Percentiles rank a stretch among this genome's conserved stretches.
These are phyloP conservation scores for Caenorhabditis brenneri DNA, from an alignment of 1,140 invertebrate genomes.

Conservation along the genomic window DNA sequence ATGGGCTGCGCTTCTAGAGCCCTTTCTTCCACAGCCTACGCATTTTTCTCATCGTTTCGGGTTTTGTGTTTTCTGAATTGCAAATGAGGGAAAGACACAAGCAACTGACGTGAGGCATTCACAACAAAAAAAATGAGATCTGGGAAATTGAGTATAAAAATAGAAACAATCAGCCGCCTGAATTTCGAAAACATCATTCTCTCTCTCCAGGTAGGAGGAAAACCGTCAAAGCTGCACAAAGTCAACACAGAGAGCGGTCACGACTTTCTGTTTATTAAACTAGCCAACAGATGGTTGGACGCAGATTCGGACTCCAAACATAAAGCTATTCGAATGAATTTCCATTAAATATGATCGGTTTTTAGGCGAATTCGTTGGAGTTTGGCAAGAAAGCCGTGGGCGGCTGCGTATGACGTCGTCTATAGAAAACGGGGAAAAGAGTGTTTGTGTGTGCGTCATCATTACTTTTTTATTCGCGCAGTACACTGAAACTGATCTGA, in stretches of 20 bases:
- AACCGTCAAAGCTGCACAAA: slow-evolving; percentile 36
- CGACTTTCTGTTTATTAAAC: slow-evolving; percentile 41
- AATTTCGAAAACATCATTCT: slow-evolving; percentile 20
- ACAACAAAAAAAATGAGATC: background rate
- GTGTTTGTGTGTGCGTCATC: background rate
- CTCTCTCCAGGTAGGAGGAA: slow-evolving; percentile 23
- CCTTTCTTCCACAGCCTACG: background rate
- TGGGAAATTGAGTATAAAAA: background rate
- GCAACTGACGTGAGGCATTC: background rate
- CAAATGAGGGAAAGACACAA: background rate
- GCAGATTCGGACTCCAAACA: no score
- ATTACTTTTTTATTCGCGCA: background rate
- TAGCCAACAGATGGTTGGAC: background rate
- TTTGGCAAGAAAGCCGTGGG: background rate
- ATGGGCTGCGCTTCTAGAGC: background rate
- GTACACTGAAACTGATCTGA: background rate
- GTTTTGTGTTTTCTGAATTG: slow-evolving; percentile 6
- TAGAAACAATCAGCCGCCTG: slow-evolving; percentile 8
- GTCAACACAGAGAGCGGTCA: slow-evolving; percentile 36
- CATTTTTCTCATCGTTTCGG: slow-evolving; percentile 17
- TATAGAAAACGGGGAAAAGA: background rate
- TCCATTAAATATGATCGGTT: background rate
- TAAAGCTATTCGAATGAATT: no score
- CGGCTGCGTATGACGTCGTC: background rate
- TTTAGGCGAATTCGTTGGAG: background rate